Base-by-base conservation (phyloP, 2,113 vertebrate species). In the Hydropotes inermis region DNA sequence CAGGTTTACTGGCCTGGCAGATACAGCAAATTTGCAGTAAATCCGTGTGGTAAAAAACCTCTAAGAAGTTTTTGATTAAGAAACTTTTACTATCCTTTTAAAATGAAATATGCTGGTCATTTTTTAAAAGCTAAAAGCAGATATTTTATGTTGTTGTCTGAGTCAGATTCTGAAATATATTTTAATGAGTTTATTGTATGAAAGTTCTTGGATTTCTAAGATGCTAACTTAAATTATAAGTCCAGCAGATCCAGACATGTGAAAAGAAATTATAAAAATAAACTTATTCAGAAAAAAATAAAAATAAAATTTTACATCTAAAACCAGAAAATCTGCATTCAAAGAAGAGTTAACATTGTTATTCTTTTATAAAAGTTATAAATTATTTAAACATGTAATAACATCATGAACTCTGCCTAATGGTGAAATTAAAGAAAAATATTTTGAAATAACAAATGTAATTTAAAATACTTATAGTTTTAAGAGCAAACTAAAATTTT, bases 31-130 rank as follows among this genome's bases (percentile, higher is more conserved):
- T 81, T 87, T 15, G 33, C 87, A 94, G 91, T 97, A 98, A 98
- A 98, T 98, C 92, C 87, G 87, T 89, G 95, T 58, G 95, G 92
- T 92, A 86, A 98, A 96, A 97, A 95, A 94, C 83, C 87, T 89
- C 89, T 28, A 74, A 96, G 97, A 98, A 98, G 90, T 98, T 98
- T 98, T 92, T 98, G 97, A 98, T 98, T 97, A 98, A 98, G 97
- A 97, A 98, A 98, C 91, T 98, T 98, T 97, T 96, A 97, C 91
- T 94, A 88, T 94, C 98, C 97, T 97, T 97, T 98, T 94, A 95
- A 95, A 97, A 95, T 98, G 98, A 98, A 97, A 96, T 97, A 98
- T 87, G 87, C 84, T 57, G 16, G 91, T 87, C 96, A 96, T 97
- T 97, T 98, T 96, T 94, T 81, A 94, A 97, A 96, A 90, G 85